phyloP scores from a whole-genome alignment of 2,888 invertebrate species.

The Napeogenes sylphis region DNA sequence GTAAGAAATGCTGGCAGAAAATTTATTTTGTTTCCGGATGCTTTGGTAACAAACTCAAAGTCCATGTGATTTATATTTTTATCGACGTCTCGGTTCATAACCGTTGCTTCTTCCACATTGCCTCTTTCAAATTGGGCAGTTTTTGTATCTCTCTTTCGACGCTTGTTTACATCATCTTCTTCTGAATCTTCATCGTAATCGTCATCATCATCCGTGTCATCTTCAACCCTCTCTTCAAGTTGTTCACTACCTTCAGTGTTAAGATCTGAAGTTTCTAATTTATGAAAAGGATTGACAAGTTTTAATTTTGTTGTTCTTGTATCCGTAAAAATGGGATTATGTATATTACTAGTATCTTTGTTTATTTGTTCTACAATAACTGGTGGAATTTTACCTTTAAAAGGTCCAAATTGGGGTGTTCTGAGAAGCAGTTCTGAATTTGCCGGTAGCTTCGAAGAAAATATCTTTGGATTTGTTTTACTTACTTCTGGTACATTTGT shows the following conservation, averaged over 20 bases:
- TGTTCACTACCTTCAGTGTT: conserved; percentile 50
- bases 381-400: conserved; percentile 83
- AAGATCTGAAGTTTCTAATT: conserved; percentile 40
- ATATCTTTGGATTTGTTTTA: conserved; percentile 55
- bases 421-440: conserved; percentile 79
- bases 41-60: conserved; percentile 39
- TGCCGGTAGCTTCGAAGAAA: conserved; percentile 64
- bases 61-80: conserved; percentile 53
- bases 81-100: conserved; percentile 40
- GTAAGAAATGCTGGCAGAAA: conserved; percentile 45
- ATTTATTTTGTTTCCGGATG: conserved; percentile 31
- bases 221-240: conserved; percentile 37
- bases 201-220: conserved; percentile 37
- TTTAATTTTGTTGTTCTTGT: conserved; percentile 58
- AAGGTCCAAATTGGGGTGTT: conserved; percentile 86
- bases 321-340: conserved; percentile 29
- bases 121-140: conserved; percentile 54
- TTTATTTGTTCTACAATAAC: conserved; percentile 50
- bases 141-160: conserved; percentile 55
- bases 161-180: conserved; percentile 35
- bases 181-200: conserved; percentile 38
- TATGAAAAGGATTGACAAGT: conserved; percentile 49
- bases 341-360: conserved; percentile 32
- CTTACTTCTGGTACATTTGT: conserved; percentile 74
- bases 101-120: conserved; percentile 46